A percentile compares a stretch with the other conserved stretches of the same genome.
phyloP scores from a whole-genome alignment of 2,888 invertebrate genomes.

The Agapostemon virescens region DNA sequence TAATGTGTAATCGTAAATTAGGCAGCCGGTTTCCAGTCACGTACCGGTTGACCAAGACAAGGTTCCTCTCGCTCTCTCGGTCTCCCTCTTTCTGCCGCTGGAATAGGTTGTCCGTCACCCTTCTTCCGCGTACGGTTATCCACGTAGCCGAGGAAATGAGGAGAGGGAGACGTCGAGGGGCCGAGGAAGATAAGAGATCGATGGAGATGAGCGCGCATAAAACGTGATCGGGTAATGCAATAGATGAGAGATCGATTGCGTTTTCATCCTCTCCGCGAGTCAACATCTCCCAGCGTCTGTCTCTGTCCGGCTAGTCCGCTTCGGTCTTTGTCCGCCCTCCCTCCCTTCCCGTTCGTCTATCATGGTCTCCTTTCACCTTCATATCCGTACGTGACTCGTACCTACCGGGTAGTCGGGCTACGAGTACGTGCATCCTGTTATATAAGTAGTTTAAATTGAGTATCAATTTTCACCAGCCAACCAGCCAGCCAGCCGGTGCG shows the following conservation, averaged over 20 bases:
- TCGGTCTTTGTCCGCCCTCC: conserved; percentile 25
- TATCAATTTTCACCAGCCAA: conserved; percentile 71
- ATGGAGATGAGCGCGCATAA: conserved; percentile 65
- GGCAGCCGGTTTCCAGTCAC: conserved; percentile 74
- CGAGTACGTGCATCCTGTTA: conserved; percentile 70
- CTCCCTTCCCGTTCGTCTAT: conserved; percentile 53
- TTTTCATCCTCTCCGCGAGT: conserved; percentile 63
- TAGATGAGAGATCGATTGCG: conserved; percentile 71
- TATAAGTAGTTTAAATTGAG: conserved; percentile 68
- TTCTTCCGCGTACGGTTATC: conserved; percentile 40
- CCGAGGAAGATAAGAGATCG: conserved; percentile 49
- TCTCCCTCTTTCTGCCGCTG: background rate
- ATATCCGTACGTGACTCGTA: conserved; percentile 64
- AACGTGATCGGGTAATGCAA: conserved; percentile 70
- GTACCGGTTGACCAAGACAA: conserved; percentile 72
- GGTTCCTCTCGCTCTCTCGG: conserved; percentile 6
- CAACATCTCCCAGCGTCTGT: conserved; percentile 49
- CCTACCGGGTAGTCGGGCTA: conserved; percentile 55
- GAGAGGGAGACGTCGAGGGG: conserved; percentile 8
- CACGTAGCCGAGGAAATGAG: conserved; percentile 28
- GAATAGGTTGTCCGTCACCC: background rate
- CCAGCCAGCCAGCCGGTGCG: conserved; percentile 39
- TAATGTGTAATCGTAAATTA: conserved; percentile 75
- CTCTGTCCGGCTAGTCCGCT: conserved; percentile 19
- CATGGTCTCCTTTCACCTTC: conserved; percentile 64